These are phyloP conservation scores for Napeogenes sylphis DNA, from an alignment of 2,888 invertebrate genomes.

Conservation along the genomic window DNA sequence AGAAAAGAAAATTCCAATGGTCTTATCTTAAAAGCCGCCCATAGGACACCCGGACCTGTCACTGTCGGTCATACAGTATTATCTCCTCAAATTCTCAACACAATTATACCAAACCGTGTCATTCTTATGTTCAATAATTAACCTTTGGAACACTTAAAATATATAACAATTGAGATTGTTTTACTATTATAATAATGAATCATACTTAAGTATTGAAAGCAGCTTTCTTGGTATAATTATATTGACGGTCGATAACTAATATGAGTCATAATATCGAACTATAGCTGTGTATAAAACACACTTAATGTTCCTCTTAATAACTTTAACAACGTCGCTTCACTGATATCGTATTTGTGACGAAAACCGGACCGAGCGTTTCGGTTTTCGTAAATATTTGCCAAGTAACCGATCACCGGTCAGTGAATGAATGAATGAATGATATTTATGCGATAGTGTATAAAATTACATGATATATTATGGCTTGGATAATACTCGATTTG, in stretches of 20 bases:
- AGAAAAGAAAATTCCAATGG: too few relatives aligned
- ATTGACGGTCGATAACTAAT: constrained; percentile 12
- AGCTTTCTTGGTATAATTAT: constrained; percentile 12
- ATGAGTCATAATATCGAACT: constrained; percentile 22
- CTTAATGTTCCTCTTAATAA: constrained; percentile 35
- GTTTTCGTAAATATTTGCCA: constrained; percentile 64
- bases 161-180: background rate
- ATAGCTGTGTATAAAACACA: constrained; percentile 5
- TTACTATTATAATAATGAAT: constrained; percentile 13
- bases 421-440: constrained; percentile 40
- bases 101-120: background rate
- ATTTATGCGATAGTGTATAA: constrained; percentile 31
- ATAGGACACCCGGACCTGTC: too few relatives aligned
- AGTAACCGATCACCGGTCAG: constrained; percentile 58
- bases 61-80: too few relatives aligned
- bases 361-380: constrained; percentile 39
- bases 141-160: constrained; percentile 8
- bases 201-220: constrained; percentile 12
- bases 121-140: background rate
- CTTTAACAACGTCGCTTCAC: constrained; percentile 37
- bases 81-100: too few relatives aligned
- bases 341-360: constrained; percentile 41
- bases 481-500: constrained; percentile 30
- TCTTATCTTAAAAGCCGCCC: too few relatives aligned
- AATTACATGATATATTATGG: constrained; percentile 39